Base-by-base conservation (phyloP, 2,113 vertebrate species). In the Mormyrus iriodes region DNA sequence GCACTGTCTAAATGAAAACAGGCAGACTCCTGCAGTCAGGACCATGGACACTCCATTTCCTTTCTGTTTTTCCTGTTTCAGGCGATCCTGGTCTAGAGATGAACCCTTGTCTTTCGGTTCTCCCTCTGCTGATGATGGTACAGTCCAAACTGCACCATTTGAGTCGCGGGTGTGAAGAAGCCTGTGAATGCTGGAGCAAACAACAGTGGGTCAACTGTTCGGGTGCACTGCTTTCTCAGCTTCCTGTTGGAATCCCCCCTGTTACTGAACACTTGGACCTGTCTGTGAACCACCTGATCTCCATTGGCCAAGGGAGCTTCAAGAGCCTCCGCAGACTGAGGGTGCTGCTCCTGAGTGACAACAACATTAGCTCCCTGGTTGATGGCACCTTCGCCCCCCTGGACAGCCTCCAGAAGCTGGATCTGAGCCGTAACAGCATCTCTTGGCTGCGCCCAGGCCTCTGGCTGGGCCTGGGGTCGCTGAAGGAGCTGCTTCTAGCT, bases 341-440 rank as follows among this genome's bases (percentile, higher is more conserved):
- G n/a, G 92, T 93, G 55, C 91, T 94, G n/a, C 89, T 94, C n/a
- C 86, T 95, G 85, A 93, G 88, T 79, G 89, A 90, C 61, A 94
- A 94, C 87, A 88, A 92, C 84, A 93, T 94, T 7, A 53, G 52
- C 12, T 46, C 52, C 13, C 31, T 91, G 39, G 88, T 48, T 6
- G 89, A 61, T 6, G 88, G 91, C 58, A 90, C 92, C 58, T 95
- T 95, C 73, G 89, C 51, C 48, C 61, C 88, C 17, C 82, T 94
- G 51, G 92, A 91, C 58, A 92, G 91, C 82, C 90, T 93, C 6
- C 91, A 90, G 84, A 93, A 89, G 86, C 92, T 93, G 83, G 92
- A 95, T 87, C 91, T 95, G 58, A 91, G 90, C 88, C 35, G 88
- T 17, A 94, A 94, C 69, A 89, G 48, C 55, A 91, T 94, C 39